A percentile compares a stretch with the other conserved stretches of the same genome.
These are phyloP conservation scores for Panagrolaimus sp. DNA, from an alignment of 1,140 invertebrate species.

Conservation along the genomic window DNA sequence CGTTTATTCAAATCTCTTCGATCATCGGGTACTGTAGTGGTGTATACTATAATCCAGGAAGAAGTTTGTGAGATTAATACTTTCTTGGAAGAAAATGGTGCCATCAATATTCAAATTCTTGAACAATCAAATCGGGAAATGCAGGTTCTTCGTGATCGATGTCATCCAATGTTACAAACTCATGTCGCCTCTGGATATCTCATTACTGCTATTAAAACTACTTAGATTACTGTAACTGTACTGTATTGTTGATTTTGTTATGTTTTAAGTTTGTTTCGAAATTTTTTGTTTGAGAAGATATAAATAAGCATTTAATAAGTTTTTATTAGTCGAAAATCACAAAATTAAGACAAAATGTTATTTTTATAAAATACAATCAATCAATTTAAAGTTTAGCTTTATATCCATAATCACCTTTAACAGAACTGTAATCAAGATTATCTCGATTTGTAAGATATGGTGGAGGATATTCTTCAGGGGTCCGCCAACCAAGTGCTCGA, in stretches of 20 bases:
- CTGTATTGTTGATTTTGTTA: background rate
- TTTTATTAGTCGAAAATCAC: too few relatives aligned
- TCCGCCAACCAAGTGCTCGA: constrained; percentile 36
- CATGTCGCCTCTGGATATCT: background rate
- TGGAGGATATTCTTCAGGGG: constrained; percentile 42
- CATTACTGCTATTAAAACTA: background rate
- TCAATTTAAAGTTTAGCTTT: constrained; percentile 1
- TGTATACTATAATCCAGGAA: background rate
- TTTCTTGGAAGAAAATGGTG: background rate
- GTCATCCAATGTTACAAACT: background rate
- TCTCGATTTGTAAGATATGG: constrained; percentile 31
- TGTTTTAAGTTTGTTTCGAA: too few relatives aligned
- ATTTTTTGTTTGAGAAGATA: too few relatives aligned
- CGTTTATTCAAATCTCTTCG: background rate
- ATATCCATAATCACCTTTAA: constrained; percentile 15
- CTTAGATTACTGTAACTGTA: background rate
- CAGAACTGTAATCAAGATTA: constrained; percentile 5
- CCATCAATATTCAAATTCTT: background rate
- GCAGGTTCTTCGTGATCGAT: background rate
- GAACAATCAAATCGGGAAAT: background rate
- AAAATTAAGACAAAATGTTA: too few relatives aligned
- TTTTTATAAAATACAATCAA: too few relatives aligned
- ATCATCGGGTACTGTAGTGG: background rate
- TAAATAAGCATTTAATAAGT: too few relatives aligned
- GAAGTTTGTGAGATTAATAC: background rate